phyloP scores from a whole-genome alignment of 1,140 invertebrate species.

The Meteorus sp. region DNA sequence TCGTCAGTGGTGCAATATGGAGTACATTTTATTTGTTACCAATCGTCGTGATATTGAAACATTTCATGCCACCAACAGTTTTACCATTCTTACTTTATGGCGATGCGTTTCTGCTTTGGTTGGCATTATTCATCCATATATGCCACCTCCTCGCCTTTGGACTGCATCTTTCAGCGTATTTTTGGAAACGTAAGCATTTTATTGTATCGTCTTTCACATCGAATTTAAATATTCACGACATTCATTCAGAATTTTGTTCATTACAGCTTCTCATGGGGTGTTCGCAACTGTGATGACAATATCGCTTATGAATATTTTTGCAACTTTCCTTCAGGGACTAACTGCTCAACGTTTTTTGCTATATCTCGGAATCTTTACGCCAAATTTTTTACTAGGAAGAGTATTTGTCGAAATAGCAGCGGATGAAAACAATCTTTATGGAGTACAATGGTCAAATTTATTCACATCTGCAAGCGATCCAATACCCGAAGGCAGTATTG shows the following conservation, averaged over 20 bases:
- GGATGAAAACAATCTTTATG: slow-evolving; percentile 35
- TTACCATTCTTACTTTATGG: slow-evolving; percentile 49
- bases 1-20: slow-evolving; percentile 44
- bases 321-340: slow-evolving; percentile 13
- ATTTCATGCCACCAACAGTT: slow-evolving; percentile 42
- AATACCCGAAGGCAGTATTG: slow-evolving; percentile 27
- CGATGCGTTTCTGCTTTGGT: slow-evolving; percentile 52
- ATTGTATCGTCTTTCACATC: not conserved
- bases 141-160: slow-evolving; percentile 49
- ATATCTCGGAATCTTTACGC: slow-evolving; percentile 40
- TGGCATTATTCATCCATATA: slow-evolving; percentile 44
- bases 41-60: slow-evolving; percentile 46
- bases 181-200: slow-evolving; percentile 43
- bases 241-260: slow-evolving; percentile 4
- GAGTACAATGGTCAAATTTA: slow-evolving; percentile 39
- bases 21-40: slow-evolving; percentile 46
- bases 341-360: slow-evolving; percentile 12
- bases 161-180: slow-evolving; percentile 52
- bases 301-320: slow-evolving; percentile 20
- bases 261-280: slow-evolving; percentile 24
- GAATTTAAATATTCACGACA: not conserved
- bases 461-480: slow-evolving; percentile 29
- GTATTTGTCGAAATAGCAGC: slow-evolving; percentile 37
- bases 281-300: slow-evolving; percentile 25
- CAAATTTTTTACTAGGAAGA: slow-evolving; percentile 35